Evolutionary conservation across 1,140 invertebrate genomes (phyloP), one percentile per base, ranked within the genome.

Genomic region (Hycleus cichorii): DNA sequence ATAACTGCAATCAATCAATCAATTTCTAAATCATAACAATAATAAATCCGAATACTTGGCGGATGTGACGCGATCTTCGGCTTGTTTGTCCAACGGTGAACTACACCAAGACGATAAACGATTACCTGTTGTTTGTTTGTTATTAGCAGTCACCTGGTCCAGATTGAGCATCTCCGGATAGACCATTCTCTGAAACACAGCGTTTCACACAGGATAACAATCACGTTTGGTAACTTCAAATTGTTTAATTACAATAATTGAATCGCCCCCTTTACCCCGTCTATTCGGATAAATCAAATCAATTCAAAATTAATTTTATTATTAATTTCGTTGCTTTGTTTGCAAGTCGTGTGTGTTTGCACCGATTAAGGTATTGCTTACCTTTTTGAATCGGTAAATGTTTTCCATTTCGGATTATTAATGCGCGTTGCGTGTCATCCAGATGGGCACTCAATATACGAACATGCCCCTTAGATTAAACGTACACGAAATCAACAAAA

Each of bases 371-470:
- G 40, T 11, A 11, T 59, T 62, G 55, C 55, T 69, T 74, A 74
- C 72, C 72, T 74, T 74, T 69, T 71, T 73, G 49, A 72, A 65
- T 38, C 70, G 65, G 64, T 67, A 71, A 69, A 74, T 67, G 67
- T 70, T 72, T 69, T 74, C 71, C 72, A 74, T 74, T 68, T 71
- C 70, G 66, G 51, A 44, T 44, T 53, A 53, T 53, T 53, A 53
- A 53, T 55, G 44, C 27, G 39, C 52, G 44, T 47, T 55, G 43
- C 52, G 44, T 55, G 52, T 55, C 52, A 55, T 55, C 52, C 44
- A 55, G 43, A 27, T 54, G 32, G 51, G 42, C 46, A 53, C 51
- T 53, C 32, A 44, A 44, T 42, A 53, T 52, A 43, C 26, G 46
- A 45, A 53, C 7, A 32, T 32, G 32, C 32, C 32, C 32, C 32